phyloP scores from a whole-genome alignment of 2,888 invertebrate species.

The Trisateles emortualis region DNA sequence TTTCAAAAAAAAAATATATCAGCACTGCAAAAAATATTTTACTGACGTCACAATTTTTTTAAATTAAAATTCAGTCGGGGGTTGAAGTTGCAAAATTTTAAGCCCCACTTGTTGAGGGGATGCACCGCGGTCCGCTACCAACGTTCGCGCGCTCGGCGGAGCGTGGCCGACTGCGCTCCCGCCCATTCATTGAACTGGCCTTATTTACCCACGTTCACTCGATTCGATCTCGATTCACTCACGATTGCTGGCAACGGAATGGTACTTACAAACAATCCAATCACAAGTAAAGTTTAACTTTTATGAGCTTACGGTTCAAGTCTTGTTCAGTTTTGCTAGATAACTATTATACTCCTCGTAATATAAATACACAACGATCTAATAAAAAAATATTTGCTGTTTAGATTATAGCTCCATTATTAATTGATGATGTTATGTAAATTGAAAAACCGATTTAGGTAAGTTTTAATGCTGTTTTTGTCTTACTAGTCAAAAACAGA shows the following conservation, averaged over 20 bases:
- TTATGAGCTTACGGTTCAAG: slow-evolving; percentile 15
- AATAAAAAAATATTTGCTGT: no score
- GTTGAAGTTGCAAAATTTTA: slow-evolving; percentile 46
- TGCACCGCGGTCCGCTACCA: slow-evolving; percentile 54
- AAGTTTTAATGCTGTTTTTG: no score
- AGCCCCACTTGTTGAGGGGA: slow-evolving; percentile 76
- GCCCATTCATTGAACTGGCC: slow-evolving; percentile 75
- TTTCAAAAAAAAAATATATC: slow-evolving; percentile 15
- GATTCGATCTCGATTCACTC: slow-evolving; percentile 64
- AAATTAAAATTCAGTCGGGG: slow-evolving; percentile 40
- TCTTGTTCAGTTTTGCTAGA: background rate
- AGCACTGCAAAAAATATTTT: slow-evolving; percentile 11
- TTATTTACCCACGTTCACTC: slow-evolving; percentile 58
- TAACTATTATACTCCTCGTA: background rate
- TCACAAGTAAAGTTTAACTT: slow-evolving; percentile 21
- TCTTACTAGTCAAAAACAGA: no score
- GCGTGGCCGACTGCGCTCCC: slow-evolving; percentile 83
- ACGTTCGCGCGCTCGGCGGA: slow-evolving; percentile 83
- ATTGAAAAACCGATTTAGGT: no score
- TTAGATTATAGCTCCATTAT: no score
- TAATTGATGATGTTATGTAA: no score
- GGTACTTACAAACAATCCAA: slow-evolving; percentile 35
- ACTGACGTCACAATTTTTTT: slow-evolving; percentile 8
- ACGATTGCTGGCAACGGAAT: slow-evolving; percentile 28
- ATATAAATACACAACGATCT: no score